Evolutionary conservation across 2,797 vertebrate genomes (phyloP).

Genomic region (Labroides dimidiatus): DNA sequence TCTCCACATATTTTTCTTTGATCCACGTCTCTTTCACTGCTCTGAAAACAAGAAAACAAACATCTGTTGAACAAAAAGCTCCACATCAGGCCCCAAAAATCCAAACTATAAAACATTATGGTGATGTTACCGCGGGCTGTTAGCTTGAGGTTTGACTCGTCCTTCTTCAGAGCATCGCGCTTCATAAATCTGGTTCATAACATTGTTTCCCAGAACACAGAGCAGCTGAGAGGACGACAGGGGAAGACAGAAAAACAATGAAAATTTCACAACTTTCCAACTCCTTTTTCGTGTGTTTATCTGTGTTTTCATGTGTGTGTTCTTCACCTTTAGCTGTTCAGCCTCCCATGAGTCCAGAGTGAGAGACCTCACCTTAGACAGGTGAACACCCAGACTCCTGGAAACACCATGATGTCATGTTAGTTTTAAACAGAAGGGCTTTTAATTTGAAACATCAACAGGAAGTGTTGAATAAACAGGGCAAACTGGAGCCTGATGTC

Average conservation of each 20-base stretch:
- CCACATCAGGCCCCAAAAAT: background rate
- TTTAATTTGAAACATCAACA: no score
- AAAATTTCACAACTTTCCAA: no score
- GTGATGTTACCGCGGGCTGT: conserved; percentile 68
- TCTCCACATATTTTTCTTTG: conserved; percentile 83
- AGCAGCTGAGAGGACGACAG: conserved; percentile 70
- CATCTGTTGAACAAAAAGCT: background rate
- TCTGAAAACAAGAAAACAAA: conserved; percentile 48
- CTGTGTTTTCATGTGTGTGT: background rate
- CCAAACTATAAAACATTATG: no score
- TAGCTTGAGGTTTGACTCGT: conserved; percentile 66
- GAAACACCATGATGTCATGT: background rate
- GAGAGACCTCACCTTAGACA: conserved; percentile 85
- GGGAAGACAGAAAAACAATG: background rate
- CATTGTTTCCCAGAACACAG: conserved; percentile 80
- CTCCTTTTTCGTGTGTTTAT: no score
- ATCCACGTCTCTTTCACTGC: conserved; percentile 84
- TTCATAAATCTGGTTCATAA: conserved; percentile 82
- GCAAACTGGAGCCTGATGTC: no score
- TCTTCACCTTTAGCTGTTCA: conserved; percentile 83
- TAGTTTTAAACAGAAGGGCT: no score
- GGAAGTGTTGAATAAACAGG: no score
- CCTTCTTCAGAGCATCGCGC: conserved; percentile 57
- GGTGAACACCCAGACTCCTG: conserved; percentile 86
- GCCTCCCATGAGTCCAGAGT: conserved; percentile 87